Evolutionary conservation across 1,140 invertebrate species (phyloP).

Genomic region (Drosophila sulfurigaster): DNA sequence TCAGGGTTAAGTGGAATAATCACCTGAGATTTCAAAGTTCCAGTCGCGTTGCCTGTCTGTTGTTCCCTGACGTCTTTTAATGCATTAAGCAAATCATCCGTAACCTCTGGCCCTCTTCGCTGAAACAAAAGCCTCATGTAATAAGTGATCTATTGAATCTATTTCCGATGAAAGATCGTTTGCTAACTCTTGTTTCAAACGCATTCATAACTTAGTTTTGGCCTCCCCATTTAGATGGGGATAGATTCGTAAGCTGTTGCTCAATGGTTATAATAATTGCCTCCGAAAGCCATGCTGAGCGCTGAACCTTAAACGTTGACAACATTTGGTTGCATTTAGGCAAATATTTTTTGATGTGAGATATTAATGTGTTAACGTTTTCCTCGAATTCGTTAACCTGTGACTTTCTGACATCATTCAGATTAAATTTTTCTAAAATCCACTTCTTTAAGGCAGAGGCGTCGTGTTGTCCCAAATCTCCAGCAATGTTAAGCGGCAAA

Average conservation of each 20-base stretch:
- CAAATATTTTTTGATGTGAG: not conserved
- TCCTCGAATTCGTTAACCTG: no score
- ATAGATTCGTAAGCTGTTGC: not conserved
- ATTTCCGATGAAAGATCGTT: not conserved
- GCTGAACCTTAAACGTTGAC: not conserved
- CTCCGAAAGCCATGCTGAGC: not conserved
- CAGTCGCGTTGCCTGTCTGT: conserved; percentile 5
- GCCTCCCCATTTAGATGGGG: not conserved
- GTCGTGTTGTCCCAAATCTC: no score
- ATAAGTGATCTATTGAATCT: not conserved
- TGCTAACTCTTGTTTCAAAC: not conserved
- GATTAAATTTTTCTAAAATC: no score
- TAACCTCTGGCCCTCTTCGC: not conserved
- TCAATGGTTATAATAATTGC: not conserved
- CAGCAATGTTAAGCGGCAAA: no score
- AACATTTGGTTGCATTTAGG: conserved; percentile 2
- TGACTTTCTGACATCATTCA: no score
- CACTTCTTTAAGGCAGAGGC: no score
- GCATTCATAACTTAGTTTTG: not conserved
- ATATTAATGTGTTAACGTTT: no score
- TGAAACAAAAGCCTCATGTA: conserved; percentile 4
- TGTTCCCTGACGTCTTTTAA: conserved; percentile 1
- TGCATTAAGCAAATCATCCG: conserved; percentile 4
- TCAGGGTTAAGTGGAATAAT: conserved; percentile 18
- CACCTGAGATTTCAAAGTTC: conserved; percentile 2